Conservation (phyloP, 2,113 vertebrate genomes). For the Tangachromis dhanisi region DNA sequence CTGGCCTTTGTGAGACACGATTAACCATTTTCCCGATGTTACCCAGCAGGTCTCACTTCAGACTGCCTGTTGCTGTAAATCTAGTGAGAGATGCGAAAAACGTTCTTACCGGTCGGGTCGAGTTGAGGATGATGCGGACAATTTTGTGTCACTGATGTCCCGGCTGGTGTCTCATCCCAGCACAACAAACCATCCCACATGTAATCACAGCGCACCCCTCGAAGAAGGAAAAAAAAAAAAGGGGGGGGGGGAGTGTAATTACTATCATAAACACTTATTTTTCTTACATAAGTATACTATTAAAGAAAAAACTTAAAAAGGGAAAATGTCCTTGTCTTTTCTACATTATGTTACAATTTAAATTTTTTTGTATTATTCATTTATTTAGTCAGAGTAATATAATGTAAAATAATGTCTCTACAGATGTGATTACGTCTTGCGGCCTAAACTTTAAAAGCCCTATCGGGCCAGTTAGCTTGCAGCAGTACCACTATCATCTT, state of each 20-base stretch:
- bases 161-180: conserved; percentile 87
- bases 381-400: neutral
- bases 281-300: neutral
- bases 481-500: neutral
- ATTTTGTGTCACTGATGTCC: conserved; percentile 71
- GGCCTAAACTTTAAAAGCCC: neutral
- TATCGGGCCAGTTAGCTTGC: neutral
- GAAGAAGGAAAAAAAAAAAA: neutral
- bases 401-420: neutral
- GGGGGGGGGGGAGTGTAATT: neutral
- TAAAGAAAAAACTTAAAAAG: neutral
- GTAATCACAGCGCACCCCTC: conserved; percentile 80
- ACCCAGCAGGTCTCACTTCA: neutral
- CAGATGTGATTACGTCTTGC: neutral
- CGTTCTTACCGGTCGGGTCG: conserved; percentile 74
- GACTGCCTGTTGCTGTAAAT: neutral
- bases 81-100: neutral
- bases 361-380: neutral
- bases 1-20: neutral
- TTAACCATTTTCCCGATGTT: fast-evolving
- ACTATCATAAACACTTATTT: neutral
- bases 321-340: neutral
- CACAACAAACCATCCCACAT: conserved; percentile 94
- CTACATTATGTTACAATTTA: neutral
- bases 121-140: conserved; percentile 83